Evolutionary conservation across 1,140 invertebrate species (phyloP), one percentile per base, ranked within the genome.

Genomic region (Agrilus planipennis): DNA sequence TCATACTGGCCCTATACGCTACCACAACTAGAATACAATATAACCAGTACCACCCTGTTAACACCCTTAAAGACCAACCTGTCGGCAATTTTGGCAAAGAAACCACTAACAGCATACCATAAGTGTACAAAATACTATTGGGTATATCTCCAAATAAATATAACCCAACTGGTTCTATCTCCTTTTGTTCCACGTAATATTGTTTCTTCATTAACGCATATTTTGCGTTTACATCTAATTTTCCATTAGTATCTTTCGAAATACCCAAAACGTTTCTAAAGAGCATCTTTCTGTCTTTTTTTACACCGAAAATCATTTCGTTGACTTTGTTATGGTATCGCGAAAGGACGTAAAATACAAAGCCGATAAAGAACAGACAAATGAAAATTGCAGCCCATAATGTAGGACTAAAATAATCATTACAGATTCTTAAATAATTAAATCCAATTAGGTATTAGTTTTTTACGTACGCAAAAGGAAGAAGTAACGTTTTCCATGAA

Each of bases 21-120:
- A 84, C 80, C 0, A 79, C 76, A 18, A 87, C 69, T 4, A 87
- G 63, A 37, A 87, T 76, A 51, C 79, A 83, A 52, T 86, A 89
- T 0, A 88, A 54, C 84, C 84, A 88, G 62, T 85, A 88, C 75
- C 81, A 87, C 2, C 84, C 84, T 14, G 84, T 84, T 9, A 88
- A 65, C 11, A 87, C 59, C 22, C 84, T 65, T 25, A 88, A 60
- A 0, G 84, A 77, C 83, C 84, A 87, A 17, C 76, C 78, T 7
- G 67, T 68, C 0, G 84, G 83, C 42, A 86, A 62, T 50, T 74
- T 73, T 0, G 84, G 83, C 29, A 86, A 47, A 0, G 82, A 83
- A 14, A 88, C 77, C 47, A 81, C 71, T 1, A 85, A 58, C 15
- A 86, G 58, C 82, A 86, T 87, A 39, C 81, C 77, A 46, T 77